Conservation (phyloP, 2,888 invertebrate species). For the Mycalesis mineus region DNA sequence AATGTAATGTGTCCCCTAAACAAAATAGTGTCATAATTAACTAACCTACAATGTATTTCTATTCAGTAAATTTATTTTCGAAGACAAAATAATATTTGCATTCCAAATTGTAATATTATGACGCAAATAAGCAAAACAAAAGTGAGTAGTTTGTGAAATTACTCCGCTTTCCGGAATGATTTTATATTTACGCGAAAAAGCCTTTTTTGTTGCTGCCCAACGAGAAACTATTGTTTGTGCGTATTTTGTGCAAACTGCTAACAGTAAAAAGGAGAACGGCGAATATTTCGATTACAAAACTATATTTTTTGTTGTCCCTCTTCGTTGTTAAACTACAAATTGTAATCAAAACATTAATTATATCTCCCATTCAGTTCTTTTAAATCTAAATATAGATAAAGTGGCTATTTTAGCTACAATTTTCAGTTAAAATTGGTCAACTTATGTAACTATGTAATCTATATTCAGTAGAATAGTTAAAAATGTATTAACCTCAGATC, state of each 20-base stretch:
- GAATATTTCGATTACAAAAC: neutral
- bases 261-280: neutral
- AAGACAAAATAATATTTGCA: constrained; percentile 40
- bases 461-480: too few species aligned
- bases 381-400: too few species aligned
- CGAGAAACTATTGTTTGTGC: neutral
- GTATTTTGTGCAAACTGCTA: neutral
- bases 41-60: neutral
- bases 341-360: too few species aligned
- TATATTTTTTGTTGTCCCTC: neutral
- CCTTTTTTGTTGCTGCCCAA: neutral
- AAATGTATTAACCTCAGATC: too few species aligned
- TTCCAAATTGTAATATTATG: constrained; percentile 44
- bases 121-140: constrained; percentile 37
- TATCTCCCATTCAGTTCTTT: too few species aligned
- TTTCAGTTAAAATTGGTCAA: too few species aligned
- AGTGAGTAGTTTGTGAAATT: constrained; percentile 26
- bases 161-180: constrained; percentile 36
- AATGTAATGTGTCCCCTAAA: neutral
- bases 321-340: too few species aligned
- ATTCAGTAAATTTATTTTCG: neutral
- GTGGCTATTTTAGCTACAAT: too few species aligned
- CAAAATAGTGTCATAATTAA: neutral
- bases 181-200: constrained; percentile 36
- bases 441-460: too few species aligned